Evolutionary conservation across 2,797 vertebrate species (phyloP).

Genomic region (Cirrhinus mrigala): DNA sequence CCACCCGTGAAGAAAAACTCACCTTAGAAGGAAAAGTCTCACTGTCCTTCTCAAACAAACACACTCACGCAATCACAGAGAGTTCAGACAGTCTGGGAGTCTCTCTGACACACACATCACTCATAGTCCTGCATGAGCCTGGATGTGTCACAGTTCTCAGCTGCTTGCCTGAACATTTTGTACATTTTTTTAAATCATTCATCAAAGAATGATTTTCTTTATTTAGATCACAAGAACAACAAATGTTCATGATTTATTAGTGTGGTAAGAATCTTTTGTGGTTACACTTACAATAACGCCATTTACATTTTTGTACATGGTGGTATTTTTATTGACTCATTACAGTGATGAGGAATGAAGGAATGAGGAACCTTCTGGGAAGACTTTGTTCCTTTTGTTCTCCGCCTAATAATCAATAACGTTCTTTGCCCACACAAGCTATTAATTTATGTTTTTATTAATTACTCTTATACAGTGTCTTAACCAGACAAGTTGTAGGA

Average conservation of each 20-base stretch:
- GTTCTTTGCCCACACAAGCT: not conserved
- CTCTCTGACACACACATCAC: constrained; percentile 33
- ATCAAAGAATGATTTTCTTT: not conserved
- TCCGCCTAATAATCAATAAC: not conserved
- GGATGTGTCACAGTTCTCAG: constrained; percentile 18
- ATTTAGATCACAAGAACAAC: not conserved
- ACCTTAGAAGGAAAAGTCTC: constrained; percentile 7
- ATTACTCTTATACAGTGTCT: not conserved
- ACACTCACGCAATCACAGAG: constrained; percentile 16
- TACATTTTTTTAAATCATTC: not conserved
- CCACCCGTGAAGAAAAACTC: constrained; percentile 34
- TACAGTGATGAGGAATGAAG: not conserved
- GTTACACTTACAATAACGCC: not conserved
- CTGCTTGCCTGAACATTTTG: not conserved
- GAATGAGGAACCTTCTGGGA: not conserved
- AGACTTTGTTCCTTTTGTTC: constrained; percentile 1
- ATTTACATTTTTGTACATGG: not conserved
- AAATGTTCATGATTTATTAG: not conserved
- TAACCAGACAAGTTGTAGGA: not conserved
- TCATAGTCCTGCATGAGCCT: not conserved
- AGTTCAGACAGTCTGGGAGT: constrained; percentile 43
- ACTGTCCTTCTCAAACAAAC: constrained; percentile 35
- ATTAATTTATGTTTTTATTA: not conserved
- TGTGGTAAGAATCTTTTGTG: constrained; percentile 1
- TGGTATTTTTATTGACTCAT: not conserved